These are phyloP conservation scores for Sebastiscus albofasciatus DNA, from an alignment of 2,797 vertebrate genomes.

Conservation along the genomic window DNA sequence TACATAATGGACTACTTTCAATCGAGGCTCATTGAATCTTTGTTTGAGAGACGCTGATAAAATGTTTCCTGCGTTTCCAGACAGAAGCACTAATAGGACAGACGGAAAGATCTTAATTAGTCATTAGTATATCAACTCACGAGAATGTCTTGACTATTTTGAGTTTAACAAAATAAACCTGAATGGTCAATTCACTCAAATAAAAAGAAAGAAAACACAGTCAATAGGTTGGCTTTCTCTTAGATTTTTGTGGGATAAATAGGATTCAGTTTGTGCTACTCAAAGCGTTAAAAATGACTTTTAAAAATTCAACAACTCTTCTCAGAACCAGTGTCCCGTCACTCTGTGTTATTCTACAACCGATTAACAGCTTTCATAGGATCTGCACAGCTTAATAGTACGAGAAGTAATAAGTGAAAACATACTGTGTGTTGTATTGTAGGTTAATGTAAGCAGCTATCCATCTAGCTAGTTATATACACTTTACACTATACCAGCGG, in stretches of 20 bases:
- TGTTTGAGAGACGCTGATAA: constrained; percentile 23
- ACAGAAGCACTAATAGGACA: constrained; percentile 5
- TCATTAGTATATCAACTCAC: neutral
- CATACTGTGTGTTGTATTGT: neutral
- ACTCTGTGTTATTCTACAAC: no score
- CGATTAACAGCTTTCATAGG: no score
- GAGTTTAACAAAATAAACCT: neutral
- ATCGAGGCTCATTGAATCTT: constrained; percentile 44
- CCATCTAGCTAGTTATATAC: neutral
- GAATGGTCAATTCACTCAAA: neutral
- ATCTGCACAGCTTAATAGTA: no score
- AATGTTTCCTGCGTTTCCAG: constrained; percentile 55
- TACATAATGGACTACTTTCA: constrained; percentile 49
- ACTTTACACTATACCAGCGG: neutral
- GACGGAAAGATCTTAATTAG: neutral
- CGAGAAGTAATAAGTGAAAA: no score
- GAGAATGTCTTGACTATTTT: neutral
- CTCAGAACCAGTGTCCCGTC: no score
- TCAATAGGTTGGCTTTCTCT: neutral
- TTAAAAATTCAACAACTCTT: no score
- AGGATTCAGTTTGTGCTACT: neutral
- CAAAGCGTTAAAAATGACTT: neutral
- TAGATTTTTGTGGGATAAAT: neutral
- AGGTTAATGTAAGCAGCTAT: neutral
- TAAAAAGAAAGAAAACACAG: neutral